Conservation (phyloP, 2,797 vertebrate species). For the Cuculus canorus region DNA sequence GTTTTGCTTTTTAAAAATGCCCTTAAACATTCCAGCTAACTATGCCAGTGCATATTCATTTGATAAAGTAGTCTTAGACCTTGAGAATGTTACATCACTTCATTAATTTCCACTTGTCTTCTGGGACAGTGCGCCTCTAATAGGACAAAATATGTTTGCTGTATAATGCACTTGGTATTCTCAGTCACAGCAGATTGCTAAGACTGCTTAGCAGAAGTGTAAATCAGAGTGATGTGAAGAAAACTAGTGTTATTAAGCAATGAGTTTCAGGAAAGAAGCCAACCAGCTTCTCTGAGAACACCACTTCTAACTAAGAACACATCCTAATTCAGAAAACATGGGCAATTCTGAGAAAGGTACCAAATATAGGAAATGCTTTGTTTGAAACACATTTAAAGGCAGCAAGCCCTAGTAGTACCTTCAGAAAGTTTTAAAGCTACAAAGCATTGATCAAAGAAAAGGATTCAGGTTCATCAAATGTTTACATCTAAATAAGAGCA, state of each 20-base stretch:
- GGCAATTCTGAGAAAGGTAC: neutral
- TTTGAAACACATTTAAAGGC: neutral
- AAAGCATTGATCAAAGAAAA: neutral
- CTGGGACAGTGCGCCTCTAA: neutral
- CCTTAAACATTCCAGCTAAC: neutral
- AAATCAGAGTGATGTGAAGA: neutral
- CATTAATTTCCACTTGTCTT: neutral
- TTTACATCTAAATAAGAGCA: neutral
- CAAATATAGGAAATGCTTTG: neutral
- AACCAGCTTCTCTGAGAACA: neutral
- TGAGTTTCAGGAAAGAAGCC: neutral
- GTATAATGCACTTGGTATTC: neutral
- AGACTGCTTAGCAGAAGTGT: neutral
- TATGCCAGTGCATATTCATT: neutral
- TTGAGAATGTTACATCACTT: neutral
- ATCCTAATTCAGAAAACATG: neutral
- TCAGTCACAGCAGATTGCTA: neutral
- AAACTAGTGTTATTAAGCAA: neutral
- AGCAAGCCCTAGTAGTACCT: neutral
- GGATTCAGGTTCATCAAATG: neutral
- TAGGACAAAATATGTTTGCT: neutral
- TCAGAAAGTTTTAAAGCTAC: neutral
- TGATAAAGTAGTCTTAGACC: neutral
- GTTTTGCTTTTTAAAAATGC: neutral
- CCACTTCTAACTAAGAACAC: neutral